Base-by-base conservation (phyloP, 2,888 invertebrate genomes). In the Heliothis peltigera region DNA sequence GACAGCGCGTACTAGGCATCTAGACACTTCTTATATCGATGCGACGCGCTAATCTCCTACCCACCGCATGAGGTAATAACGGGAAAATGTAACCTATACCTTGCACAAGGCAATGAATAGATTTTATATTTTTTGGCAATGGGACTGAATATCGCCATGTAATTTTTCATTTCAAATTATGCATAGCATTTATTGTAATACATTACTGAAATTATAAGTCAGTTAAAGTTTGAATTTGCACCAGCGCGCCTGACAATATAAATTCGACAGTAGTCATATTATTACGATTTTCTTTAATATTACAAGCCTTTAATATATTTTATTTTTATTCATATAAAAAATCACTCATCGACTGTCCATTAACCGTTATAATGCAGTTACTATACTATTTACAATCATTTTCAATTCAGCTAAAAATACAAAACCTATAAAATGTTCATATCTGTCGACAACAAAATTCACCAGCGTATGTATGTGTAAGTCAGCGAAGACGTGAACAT, bases 11-110 rank as follows among this genome's bases (percentile, higher is more conserved):
- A n/a, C n/a, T n/a, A n/a, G n/a, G n/a, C n/a, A n/a, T n/a, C n/a
- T n/a, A n/a, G n/a, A n/a, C n/a, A n/a, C n/a, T n/a, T n/a, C n/a
- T n/a, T n/a, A n/a, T n/a, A n/a, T n/a, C n/a, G n/a, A 75, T 55
- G 51, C 61, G 28, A 32, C 57, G 19, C 39, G 57, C 51, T 80
- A 67, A 70, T 78, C 70, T 65, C 51, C 74, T 48, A 47, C 75
- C 62, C 75, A 70, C 72, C 56, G 47, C 35, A 32, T 44, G 57
- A 47, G 42, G 19, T 53, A 64, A 64, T 69, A 49, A 59, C 63
- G 43, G 39, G 39, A 25, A 46, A 32, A 39, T 39, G 2, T 39
- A 25, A 10, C n/a, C 32, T 32, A 32, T 39, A 39, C 5, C 1
- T n/a, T 15, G 39, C 5, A 4, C 4, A n/a, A 39, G 39, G 4